These are phyloP conservation scores for Zygothrica quintamaculata DNA, from an alignment of 2,888 invertebrate species.

Conservation along the genomic window DNA sequence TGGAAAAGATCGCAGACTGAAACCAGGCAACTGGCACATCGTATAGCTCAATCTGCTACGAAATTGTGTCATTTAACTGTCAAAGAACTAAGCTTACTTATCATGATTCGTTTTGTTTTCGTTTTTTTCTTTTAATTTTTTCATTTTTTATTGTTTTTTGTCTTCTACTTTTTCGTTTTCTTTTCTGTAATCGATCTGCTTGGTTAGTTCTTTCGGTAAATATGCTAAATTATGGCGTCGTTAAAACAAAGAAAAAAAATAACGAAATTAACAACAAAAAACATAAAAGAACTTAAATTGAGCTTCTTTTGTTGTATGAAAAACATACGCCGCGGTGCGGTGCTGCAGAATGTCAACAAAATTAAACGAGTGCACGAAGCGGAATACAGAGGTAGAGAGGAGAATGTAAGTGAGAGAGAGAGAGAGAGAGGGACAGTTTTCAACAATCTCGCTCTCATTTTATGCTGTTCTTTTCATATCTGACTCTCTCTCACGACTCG, in stretches of 20 bases:
- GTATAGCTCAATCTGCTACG: neutral
- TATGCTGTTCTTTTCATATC: constrained; percentile 18
- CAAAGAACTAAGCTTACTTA: constrained; percentile 31
- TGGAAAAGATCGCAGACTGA: neutral
- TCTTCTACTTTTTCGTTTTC: constrained; percentile 8
- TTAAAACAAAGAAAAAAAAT: constrained; percentile 15
- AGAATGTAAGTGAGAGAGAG: constrained; percentile 6
- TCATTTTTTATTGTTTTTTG: constrained; percentile 29
- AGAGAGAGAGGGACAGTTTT: neutral
- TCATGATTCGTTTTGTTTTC: constrained; percentile 32
- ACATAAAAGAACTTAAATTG: constrained; percentile 17
- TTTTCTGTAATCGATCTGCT: constrained; percentile 4
- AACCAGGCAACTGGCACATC: constrained; percentile 32
- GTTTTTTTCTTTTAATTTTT: constrained; percentile 10
- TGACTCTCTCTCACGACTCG: constrained; percentile 53
- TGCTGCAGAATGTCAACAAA: constrained; percentile 71
- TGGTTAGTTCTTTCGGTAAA: constrained; percentile 47
- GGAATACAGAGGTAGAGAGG: too few species aligned
- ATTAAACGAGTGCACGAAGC: constrained; percentile 41
- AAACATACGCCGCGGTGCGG: constrained; percentile 20
- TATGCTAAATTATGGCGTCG: constrained; percentile 60
- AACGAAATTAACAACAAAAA: neutral
- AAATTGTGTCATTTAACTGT: constrained; percentile 76
- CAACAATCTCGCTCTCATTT: constrained; percentile 22
- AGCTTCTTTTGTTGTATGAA: constrained; percentile 14